Percentiles rank a stretch among this genome's conserved stretches.
These are phyloP conservation scores for Corythoichthys intestinalis DNA, from an alignment of 2,113 vertebrate genomes.

Conservation along the genomic window DNA sequence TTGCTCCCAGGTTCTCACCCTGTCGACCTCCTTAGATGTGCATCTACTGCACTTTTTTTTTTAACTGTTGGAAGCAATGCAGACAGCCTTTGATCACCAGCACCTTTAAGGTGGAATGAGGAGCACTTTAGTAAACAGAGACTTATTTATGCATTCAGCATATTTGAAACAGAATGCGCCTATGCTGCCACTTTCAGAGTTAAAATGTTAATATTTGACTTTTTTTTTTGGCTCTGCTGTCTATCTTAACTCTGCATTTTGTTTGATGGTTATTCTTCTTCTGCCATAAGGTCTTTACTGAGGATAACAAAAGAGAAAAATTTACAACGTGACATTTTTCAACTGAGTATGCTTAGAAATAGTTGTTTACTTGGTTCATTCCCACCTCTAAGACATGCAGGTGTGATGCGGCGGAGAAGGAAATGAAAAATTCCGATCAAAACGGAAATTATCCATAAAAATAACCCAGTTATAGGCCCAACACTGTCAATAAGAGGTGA, in stretches of 20 bases:
- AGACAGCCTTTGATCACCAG: slow-evolving; percentile 4
- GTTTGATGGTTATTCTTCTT: slow-evolving; percentile 6
- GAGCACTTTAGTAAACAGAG: slow-evolving; percentile 1
- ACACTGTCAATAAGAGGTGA: neutral
- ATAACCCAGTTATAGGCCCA: neutral
- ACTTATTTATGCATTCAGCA: slow-evolving; percentile 1
- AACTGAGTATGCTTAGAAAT: neutral
- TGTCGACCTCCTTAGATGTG: neutral
- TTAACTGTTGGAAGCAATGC: neutral
- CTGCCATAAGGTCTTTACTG: slow-evolving; percentile 22
- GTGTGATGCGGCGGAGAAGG: slow-evolving; percentile 19
- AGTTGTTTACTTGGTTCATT: slow-evolving; percentile 28
- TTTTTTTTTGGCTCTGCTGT: neutral
- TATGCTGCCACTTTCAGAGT: neutral
- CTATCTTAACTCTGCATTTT: neutral
- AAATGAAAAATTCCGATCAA: neutral
- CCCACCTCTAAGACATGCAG: slow-evolving; percentile 28
- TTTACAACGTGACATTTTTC: slow-evolving; percentile 1
- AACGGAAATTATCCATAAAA: neutral
- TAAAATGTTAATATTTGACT: slow-evolving; percentile 3
- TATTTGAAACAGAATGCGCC: neutral
- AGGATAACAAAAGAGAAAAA: neutral
- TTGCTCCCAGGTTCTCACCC: neutral
- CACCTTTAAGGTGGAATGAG: neutral
- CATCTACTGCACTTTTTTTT: neutral